Evolutionary conservation across 2,888 invertebrate genomes (phyloP), one percentile per base, ranked within the genome.

Genomic region (Sarcophaga subvicina): DNA sequence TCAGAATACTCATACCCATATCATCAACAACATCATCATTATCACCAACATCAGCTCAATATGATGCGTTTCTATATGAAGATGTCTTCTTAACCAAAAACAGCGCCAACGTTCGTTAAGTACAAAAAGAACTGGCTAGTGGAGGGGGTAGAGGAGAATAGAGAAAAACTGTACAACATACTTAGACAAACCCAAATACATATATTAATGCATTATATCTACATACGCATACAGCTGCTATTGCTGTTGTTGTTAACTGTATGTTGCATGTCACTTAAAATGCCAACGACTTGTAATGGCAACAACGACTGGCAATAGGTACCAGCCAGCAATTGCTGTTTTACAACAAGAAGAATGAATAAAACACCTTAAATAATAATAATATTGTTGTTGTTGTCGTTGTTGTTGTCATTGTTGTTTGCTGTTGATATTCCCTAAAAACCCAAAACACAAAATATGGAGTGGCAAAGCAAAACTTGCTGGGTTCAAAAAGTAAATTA

Each of bases 211-310:
- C 37, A 37, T 37, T 54, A 17, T 54, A 14, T 54, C 11, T 11
- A 63, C 11, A 45, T 62, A 62, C 12, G 63, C 70, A 76, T 47
- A 37, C 37, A 37, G 8, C 37, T 37, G 37, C 8, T 37, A 8
- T 37, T 37, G 37, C 3, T 37, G 37, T 37, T 37, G 37, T 47
- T 75, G 77, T 77, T 60, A 83, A 83, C 81, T 67, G 71, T 83
- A 85, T 82, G 64, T 75, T 87, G 81, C 62, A 72, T 81, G 86
- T 79, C 86, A 81, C 73, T 83, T 81, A 87, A 87, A 83, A 79
- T 87, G 78, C 75, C 73, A 87, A 83, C 83, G 47, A 83, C 69
- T 77, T 73, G 49, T 45, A 73, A 69, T 49, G 62, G 69, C 73
- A 83, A 73, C 37, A 80, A 60, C 45, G 20, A 20, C 49, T 49